Base-by-base conservation (phyloP, 2,113 vertebrate genomes). In the Acanthisitta chloris region DNA sequence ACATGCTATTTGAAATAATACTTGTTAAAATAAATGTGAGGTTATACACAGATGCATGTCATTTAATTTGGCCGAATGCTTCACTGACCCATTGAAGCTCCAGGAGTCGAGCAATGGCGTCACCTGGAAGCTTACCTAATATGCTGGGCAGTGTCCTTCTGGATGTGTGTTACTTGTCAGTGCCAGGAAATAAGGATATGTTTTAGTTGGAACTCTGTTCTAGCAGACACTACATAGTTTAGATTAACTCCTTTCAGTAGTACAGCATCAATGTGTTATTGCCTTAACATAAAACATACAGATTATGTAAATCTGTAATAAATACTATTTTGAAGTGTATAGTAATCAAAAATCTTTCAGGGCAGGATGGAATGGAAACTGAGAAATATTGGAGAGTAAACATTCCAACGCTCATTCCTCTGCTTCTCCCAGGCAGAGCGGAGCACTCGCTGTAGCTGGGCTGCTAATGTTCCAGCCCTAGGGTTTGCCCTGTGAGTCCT, bases 311-410 rank as follows among this genome's bases (percentile, higher is more conserved):
- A 97, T 96, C 90, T 96, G 95, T 96, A 97, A 96, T 97, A 96
- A 96, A 97, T 97, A 95, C 92, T 95, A 97, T 96, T 96, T 97
- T 97, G 95, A 97, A 94, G 96, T 96, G 96, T 95, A 95, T 95
- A 96, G 97, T 95, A 96, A 97, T 96, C 94, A 97, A 95, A 97
- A 97, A 97, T 95, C 90, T 97, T 96, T 94, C 94, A 96, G 88
- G 90, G 95, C 96, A 97, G 93, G 94, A 95, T 92, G 93, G 95
- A 92, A 88, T 94, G 91, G 97, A 96, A 97, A 94, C 92, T 89
- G 87, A 95, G 94, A 96, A 96, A 86, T 92, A 89, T 92, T 94
- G 94, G 93, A 94, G 85, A 92, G 95, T 96, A 94, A 97, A 97
- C 73, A 94, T 95, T 67, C 95, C 91, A 86, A 38, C 83, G 90